Base-by-base conservation (phyloP, 2,888 invertebrate genomes). In the Hyalella azteca region DNA sequence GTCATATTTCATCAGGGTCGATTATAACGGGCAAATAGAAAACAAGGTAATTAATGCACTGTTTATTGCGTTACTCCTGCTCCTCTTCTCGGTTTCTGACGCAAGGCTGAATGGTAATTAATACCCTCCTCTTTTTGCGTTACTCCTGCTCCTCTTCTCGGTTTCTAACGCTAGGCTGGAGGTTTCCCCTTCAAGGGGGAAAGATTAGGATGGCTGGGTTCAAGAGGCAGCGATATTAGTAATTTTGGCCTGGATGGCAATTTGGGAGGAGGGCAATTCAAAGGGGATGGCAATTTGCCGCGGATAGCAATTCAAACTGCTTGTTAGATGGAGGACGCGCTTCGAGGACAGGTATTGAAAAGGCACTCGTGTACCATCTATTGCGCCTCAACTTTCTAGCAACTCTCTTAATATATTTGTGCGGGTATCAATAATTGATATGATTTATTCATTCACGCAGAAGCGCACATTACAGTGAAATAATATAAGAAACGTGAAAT, bases 211-310 rank as follows among this genome's bases (percentile, higher is more conserved):
- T 66, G 36, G 66, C n/a, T 29, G 66, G 66, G 36, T 36, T 66
- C 66, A 36, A 66, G 66, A 66, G 66, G 66, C 66, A 29, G 66
- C 66, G 66, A 66, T 66, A 66, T 66, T 66, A 66, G 66, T 66
- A 66, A 66, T 66, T 66, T 66, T 66, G 66, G 66, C 66, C 66
- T 66, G 66, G 66, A 66, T 66, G 36, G 66, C 66, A 66, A 66
- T 66, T 66, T 66, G 66, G 66, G 66, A 36, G 66, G 66, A 66
- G 66, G 66, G 66, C 66, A 66, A 66, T 66, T 66, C 66, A 66
- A 66, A 66, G 66, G 66, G 66, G 66, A 66, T 66, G 66, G 66
- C 66, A 66, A 66, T 66, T 66, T 66, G 66, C 36, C 66, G 66
- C 66, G 66, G 66, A 66, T 66, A 36, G 66, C 66, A 66, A 66